Evolutionary conservation across 1,140 invertebrate genomes (phyloP), one percentile per base, ranked within the genome.

Genomic region (Dreissena polymorpha): DNA sequence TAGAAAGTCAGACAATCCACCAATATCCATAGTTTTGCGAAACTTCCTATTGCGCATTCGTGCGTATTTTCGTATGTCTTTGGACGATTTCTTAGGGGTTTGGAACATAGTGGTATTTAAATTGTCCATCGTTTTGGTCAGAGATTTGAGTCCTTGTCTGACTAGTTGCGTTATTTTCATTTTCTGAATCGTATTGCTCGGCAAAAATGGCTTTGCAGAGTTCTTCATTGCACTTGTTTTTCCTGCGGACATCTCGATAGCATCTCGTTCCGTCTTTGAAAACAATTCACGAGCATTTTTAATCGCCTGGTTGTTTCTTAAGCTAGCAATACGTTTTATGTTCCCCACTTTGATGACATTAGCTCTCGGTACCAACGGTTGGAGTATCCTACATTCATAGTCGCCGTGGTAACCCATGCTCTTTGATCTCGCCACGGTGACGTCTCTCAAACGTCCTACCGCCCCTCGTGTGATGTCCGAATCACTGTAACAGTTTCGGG

Each of bases 101-200:
- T 39, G 3, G 39, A 39, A 39, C 39, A 39, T 39, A 39, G 39
- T 39, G 39, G 39, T 23, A 10, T 21, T 10, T 0, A 23, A 65
- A 25, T 49, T 29, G 21, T 18, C 23, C n/a, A 69, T 78, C 13
- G 76, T 39, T n/a, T 57, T 55, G 10, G 53, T 70, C 3, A 78
- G 53, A 29, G 76, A 78, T 27, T 67, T 69, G 12, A 78, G 18
- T 70, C 76, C 76, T 53, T 16, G 14, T 57, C 69, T 69, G 1
- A 78, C 76, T 14, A 78, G 27, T 69, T 78, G 68, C 39, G 76
- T 53, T 2, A 78, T 78, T 29, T 78, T 78, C 27, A 65, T 68
- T 55, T 68, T 55, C 25, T 23, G 76, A 39, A 39, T 39, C 39
- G 39, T 39, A 39, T 39, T 39, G 39, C 39, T 39, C 39, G 39